Evolutionary conservation across 2,888 invertebrate genomes (phyloP).

Genomic region (Pasiphila rectangulata): DNA sequence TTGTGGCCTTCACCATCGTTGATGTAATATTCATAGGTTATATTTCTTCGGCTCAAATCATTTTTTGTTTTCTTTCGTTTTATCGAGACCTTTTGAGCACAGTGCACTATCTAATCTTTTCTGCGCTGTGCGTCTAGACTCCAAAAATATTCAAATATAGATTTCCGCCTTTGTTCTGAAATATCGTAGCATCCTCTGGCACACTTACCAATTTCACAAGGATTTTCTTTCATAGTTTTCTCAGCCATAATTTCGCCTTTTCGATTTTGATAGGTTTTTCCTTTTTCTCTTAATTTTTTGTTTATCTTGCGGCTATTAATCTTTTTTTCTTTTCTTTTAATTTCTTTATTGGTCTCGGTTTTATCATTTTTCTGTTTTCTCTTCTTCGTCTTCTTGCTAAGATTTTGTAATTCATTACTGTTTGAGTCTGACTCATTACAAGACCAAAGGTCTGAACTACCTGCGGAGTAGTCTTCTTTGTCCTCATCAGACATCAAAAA

Average conservation of each 20-base stretch:
- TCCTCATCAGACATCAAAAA: not conserved
- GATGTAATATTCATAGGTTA: too few species aligned
- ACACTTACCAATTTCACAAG: conserved; percentile 15
- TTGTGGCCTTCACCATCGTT: too few species aligned
- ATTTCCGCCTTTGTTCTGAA: conserved; percentile 24
- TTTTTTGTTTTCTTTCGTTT: too few species aligned
- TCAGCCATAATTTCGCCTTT: conserved; percentile 2
- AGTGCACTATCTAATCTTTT: conserved; percentile 26
- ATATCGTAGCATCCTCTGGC: conserved; percentile 24
- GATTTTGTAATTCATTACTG: too few species aligned
- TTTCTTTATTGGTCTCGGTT: too few species aligned
- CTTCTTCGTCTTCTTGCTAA: not conserved
- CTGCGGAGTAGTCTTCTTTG: not conserved
- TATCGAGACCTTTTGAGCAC: conserved; percentile 11
- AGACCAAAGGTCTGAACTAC: not conserved
- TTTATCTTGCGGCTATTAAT: too few species aligned
- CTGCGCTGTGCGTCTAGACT: conserved; percentile 15
- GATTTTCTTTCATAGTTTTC: conserved; percentile 8
- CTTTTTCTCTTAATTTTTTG: too few species aligned
- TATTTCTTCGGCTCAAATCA: too few species aligned
- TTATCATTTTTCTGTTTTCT: not conserved
- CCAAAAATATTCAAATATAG: conserved; percentile 21
- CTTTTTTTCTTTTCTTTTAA: too few species aligned
- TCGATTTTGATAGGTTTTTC: not conserved
- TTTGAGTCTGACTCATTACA: not conserved